Base-by-base conservation (phyloP, 2,113 vertebrate species). In the Ornithorhynchus anatinus region DNA sequence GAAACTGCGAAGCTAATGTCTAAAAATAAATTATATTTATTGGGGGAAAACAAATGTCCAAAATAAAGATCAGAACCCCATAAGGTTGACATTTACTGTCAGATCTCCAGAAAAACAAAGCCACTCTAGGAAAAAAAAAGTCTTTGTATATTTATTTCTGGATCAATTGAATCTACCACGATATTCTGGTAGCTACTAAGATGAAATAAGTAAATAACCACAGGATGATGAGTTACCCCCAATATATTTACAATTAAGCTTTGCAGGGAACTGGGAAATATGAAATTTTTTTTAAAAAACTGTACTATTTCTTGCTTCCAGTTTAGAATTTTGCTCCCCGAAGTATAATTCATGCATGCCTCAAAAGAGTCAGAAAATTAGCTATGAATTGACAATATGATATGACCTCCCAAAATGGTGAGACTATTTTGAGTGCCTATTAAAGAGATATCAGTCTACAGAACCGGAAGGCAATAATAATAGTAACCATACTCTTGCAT, bases 1-100 rank as follows among this genome's bases (percentile, higher is more conserved):
- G 62, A 64, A 70, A 54, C 31, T 47, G 31, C 43, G 31, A 8
- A 16, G 22, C 16, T 25, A 25, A 77, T 53, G 48, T 31, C 79
- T 63, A 38, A 59, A 82, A 79, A 36, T 35, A 75, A 63, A 57
- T 45, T 52, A 38, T 43, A 37, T 51, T 67, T 45, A 35, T 50
- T 51, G 61, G 48, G 61, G 32, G 38, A 77, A 43, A 39, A 12
- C 40, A 59, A 40, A 38, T 42, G 23, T 60, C 59, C 23, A n/a
- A n/a, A n/a, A n/a, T n/a, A n/a, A n/a, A n/a, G n/a, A n/a, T n/a
- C n/a, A n/a, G n/a, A n/a, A n/a, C n/a, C n/a, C n/a, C 44, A 15
- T 13, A 20, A 69, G 73, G 37, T 39, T 32, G 15, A 70, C 29
- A 68, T 45, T 67, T 52, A 50, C 19, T 25, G 37, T 25, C 35